Evolutionary conservation across 2,888 invertebrate species (phyloP), one percentile per base, ranked within the genome.

Genomic region (Chelonus formosanus): DNA sequence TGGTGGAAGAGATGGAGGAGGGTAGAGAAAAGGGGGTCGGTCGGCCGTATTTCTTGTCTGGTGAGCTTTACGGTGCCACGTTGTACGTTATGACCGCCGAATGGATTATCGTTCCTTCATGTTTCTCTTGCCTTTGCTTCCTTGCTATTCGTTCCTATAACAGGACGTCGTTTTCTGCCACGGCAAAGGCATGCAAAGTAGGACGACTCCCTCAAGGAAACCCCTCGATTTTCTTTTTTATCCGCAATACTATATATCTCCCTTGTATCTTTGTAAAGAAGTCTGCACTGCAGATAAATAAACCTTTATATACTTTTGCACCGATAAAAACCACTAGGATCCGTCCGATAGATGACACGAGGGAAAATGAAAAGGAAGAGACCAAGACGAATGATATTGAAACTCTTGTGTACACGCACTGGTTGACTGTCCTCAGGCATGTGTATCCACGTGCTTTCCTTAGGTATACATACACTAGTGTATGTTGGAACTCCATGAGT

Each of bases 31-130:
- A 63, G 69, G 67, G 71, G 68, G 68, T 75, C 72, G 78, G 78
- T 81, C 77, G 80, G 79, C 79, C 81, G 80, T 83, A 83, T 83
- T 81, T 83, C 83, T 83, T 81, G 83, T 83, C 83, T 83, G 80
- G 82, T 80, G 81, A 82, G 82, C 81, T 83, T 83, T 81, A 80
- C 78, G 77, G 77, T 77, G 74, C 76, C 71, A 75, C 74, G 76
- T 76, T 68, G 59, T 74, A 75, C 77, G 79, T 83, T 83, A 83
- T 82, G 83, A 81, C 81, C 83, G 78, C 74, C 79, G 80, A 83
- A 82, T 79, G 79, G 81, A 83, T 83, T 83, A 83, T 83, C 80
- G 77, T 81, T 78, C 74, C 78, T 76, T 73, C 74, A 40, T 62
- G 62, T 60, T 61, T 69, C 63, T 66, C 65, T 65, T 58, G 45